Evolutionary conservation across 2,797 vertebrate species (phyloP), one percentile per base, ranked within the genome.

Genomic region (Channa striata): DNA sequence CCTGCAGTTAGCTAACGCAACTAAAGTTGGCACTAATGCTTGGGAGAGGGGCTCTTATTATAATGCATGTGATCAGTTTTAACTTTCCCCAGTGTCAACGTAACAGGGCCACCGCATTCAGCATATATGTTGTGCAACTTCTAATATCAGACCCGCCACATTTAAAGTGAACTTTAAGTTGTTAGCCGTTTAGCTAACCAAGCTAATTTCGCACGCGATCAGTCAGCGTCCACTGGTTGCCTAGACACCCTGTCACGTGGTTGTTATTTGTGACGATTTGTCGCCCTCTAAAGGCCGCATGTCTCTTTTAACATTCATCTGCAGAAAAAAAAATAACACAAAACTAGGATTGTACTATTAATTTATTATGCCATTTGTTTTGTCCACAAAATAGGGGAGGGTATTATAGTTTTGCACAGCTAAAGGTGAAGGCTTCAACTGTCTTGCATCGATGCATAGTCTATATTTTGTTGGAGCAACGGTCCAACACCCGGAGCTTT

Each of bases 171-270:
- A 16, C 8, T 1, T 8, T 8, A 14, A 34, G 12, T n/a, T 12
- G 16, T 46, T 57, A 62, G 39, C 61, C 1, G 5, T 36, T 47
- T 10, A 54, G 65, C 60, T 82, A 75, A 77, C 39, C 17, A 0
- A 4, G 50, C 33, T 73, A 66, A 12, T 9, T 49, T 50, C 17
- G 10, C 43, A n/a, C 13, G 14, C 7, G 16, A 1, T 2, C 2
- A 59, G 10, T 57, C 20, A 3, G 87, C 82, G 84, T 90, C 54
- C 25, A 30, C 11, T 37, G 23, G 90, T 93, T 93, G 85, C 88
- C 74, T 59, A 49, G 89, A 68, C 62, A 87, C 85, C 43, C 0
- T 1, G 36, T 59, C 67, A 79, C n/a, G 8, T 54, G 33, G 16
- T 39, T 17, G 17, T 16, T 0, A 34, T 61, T 34, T 56, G 6